Evolutionary conservation across 2,113 vertebrate genomes (phyloP).

Genomic region (Atlantisia rogersi): DNA sequence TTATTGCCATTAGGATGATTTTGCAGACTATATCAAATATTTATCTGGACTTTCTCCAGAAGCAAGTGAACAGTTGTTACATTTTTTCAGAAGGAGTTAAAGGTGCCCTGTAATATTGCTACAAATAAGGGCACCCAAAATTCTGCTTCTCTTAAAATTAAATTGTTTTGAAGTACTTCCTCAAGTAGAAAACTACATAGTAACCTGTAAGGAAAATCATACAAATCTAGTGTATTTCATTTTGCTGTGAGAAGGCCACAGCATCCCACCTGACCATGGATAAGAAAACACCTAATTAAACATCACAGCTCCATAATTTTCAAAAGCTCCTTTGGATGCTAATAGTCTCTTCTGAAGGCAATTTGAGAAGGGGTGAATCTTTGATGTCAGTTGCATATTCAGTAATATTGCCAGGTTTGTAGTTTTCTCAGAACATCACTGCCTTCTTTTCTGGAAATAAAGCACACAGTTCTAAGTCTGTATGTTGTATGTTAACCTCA

Average conservation of each 20-base stretch:
- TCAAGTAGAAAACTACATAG: not conserved
- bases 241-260: not conserved
- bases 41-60: not conserved
- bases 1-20: not conserved
- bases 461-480: not conserved
- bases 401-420: not conserved
- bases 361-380: not conserved
- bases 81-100: not conserved
- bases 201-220: not conserved
- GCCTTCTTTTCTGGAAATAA: not conserved
- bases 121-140: not conserved
- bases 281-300: not conserved
- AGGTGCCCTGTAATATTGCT: not conserved
- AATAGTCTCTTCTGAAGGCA: not conserved
- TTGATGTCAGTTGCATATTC: not conserved
- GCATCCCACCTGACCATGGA: not conserved
- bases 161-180: not conserved
- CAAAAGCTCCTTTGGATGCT: not conserved
- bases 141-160: not conserved
- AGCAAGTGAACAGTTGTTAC: rapidly evolving
- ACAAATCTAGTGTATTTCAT: not conserved
- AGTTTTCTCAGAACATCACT: not conserved
- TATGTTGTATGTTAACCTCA: not conserved
- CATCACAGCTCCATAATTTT: not conserved
- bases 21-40: not conserved